Base-by-base conservation (phyloP, 2,888 invertebrate species). In the Bruchidius siliquastri region DNA sequence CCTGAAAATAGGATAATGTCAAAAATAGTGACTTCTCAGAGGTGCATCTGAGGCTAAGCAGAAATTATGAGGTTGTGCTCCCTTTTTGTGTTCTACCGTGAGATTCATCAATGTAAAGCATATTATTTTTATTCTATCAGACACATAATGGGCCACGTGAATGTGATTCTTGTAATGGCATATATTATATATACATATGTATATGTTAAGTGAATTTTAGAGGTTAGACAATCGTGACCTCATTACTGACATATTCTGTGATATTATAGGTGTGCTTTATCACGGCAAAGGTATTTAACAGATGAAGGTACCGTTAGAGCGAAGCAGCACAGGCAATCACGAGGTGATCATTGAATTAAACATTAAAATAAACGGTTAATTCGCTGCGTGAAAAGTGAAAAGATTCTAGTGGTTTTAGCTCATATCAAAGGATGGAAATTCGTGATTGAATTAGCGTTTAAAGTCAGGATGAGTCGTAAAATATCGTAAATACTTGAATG, bases 181-280 rank as follows among this genome's bases (percentile, higher is more conserved):
- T 22, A 71, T 21, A 66, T 72, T 69, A 72, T 72, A 72, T 49
- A 72, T 30, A 69, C 32, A 73, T 67, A 71, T 71, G 26, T 21
- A 69, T 71, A 73, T 70, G 67, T 71, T 49, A 49, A 49, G 13
- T 8, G 49, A 3, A 49, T 18, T 18, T 49, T 49, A 49, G 49
- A 49, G 49, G 49, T 49, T 49, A 49, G 49, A 49, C 49, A 49
- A 13, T 49, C 49, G 49, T 49, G 49, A 49, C 49, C 49, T 49
- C 49, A 49, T 49, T 49, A 49, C 49, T 49, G 49, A 49, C 49
- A 49, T 49, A 8, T 49, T 13, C 18, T 49, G 49, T 13, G 49
- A 49, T 49, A 49, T 49, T 49, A 49, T 49, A 49, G 49, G 49
- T 49, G 49, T 49, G 49, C 49, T 49, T 49, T 18, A 49, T 49